Conservation (phyloP, 1,140 invertebrate genomes). For the Scylla paramamosain region DNA sequence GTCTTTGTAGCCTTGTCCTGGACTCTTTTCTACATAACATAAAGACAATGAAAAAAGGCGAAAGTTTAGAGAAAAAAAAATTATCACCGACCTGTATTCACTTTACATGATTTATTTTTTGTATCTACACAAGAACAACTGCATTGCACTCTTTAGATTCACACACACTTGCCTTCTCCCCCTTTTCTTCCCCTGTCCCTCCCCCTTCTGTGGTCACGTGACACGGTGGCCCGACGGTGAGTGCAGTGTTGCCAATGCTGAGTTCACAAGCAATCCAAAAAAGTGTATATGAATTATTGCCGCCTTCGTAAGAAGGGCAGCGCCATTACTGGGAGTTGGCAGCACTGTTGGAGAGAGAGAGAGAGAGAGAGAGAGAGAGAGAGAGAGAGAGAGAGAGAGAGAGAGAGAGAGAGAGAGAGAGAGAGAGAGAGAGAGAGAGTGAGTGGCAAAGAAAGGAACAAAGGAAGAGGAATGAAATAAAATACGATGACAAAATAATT, state of each 20-base stretch:
- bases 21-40: too few species aligned
- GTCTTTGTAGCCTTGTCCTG: too few species aligned
- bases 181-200: neutral
- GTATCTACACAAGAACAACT: neutral
- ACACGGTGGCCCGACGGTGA: neutral
- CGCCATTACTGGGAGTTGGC: neutral
- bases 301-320: neutral
- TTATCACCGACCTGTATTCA: neutral
- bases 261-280: neutral
- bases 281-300: neutral
- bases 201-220: neutral
- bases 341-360: neutral
- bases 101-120: neutral
- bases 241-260: neutral
- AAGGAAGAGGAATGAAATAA: too few species aligned
- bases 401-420: constrained; percentile 20
- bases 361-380: neutral
- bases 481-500: too few species aligned
- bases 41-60: too few species aligned
- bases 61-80: too few species aligned
- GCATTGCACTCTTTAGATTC: neutral
- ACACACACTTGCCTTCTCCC: neutral
- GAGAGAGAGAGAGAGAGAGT: neutral
- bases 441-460: neutral
- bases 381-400: neutral